Evolutionary conservation across 2,113 vertebrate species (phyloP), one percentile per base, ranked within the genome.

Genomic region (Barnardius zonarius): DNA sequence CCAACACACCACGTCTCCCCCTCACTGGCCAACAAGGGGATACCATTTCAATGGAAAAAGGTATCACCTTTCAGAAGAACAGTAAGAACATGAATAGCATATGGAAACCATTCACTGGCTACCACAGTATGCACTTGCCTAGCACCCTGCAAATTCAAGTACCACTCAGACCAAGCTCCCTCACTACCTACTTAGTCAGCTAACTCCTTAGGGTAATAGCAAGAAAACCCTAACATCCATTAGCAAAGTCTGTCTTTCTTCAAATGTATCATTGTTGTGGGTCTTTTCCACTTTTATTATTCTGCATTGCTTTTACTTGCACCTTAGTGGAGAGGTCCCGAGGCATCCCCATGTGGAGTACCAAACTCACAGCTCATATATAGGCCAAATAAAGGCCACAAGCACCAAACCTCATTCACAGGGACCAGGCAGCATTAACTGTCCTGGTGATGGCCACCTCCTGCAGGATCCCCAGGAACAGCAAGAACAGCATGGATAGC

Each of bases 11-110:
- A 48, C 5, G 5, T 81, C 66, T 92, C 30, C 59, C 41, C 75
- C 25, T 57, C 3, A 4, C 72, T 92, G 70, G 96, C 83, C 90
- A 91, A 23, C 0, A 3, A 44, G 17, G 8, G 86, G 86, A 90
- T 84, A 88, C 28, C 72, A 66, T 97, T 79, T 79, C 75, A 91
- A 10, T 17, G 76, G 89, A 88, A 95, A 95, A 83, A 90, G 44
- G 70, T 67, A 74, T 90, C 87, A 57, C 30, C 20, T 87, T 44
- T 82, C 82, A 70, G 70, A 94, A 80, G 76, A 95, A 86, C 44
- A 81, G 37, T 61, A 55, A 2, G 15, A 90, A 83, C 73, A 78
- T 18, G 68, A 91, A 79, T 20, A 87, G 64, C 86, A 68, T 90
- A 95, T 86, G 94, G 84, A 92, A 96, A 62, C 48, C 57, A 75